Percentiles rank a stretch among this genome's conserved stretches.
Evolutionary conservation across 2,888 invertebrate species (phyloP).

Genomic region (Acrobasis suavella): DNA sequence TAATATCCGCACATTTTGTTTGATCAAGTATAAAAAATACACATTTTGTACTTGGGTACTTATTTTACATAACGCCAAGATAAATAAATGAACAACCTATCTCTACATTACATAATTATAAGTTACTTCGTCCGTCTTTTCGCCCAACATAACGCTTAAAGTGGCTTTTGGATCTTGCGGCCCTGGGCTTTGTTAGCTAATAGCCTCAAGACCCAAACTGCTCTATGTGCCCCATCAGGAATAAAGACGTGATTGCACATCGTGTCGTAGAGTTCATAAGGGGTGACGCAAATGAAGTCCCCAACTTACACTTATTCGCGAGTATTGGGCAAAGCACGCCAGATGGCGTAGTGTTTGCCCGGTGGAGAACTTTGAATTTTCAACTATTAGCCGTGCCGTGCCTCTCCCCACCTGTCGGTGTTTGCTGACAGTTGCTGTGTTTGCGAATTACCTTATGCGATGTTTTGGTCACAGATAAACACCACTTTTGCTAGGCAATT

Average conservation of each 20-base stretch:
- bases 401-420: conserved; percentile 67
- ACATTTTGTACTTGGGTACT: too few species aligned
- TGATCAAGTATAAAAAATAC: too few species aligned
- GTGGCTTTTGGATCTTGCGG: too few species aligned
- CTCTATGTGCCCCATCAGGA: too few species aligned
- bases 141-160: too few species aligned
- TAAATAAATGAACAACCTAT: too few species aligned
- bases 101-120: background rate
- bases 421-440: conserved; percentile 40
- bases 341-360: conserved; percentile 80
- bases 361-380: conserved; percentile 77
- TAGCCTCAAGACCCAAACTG: too few species aligned
- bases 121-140: background rate
- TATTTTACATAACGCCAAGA: too few species aligned
- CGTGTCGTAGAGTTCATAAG: too few species aligned
- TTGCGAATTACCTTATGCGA: conserved; percentile 23
- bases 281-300: conserved; percentile 40
- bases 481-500: background rate
- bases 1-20: too few species aligned
- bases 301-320: conserved; percentile 42
- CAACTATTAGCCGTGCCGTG: conserved; percentile 64
- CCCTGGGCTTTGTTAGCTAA: too few species aligned
- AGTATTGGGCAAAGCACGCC: conserved; percentile 63
- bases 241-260: too few species aligned
- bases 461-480: conserved; percentile 6